phyloP scores from a whole-genome alignment of 2,113 vertebrate genomes.

The Pelusios castaneus region DNA sequence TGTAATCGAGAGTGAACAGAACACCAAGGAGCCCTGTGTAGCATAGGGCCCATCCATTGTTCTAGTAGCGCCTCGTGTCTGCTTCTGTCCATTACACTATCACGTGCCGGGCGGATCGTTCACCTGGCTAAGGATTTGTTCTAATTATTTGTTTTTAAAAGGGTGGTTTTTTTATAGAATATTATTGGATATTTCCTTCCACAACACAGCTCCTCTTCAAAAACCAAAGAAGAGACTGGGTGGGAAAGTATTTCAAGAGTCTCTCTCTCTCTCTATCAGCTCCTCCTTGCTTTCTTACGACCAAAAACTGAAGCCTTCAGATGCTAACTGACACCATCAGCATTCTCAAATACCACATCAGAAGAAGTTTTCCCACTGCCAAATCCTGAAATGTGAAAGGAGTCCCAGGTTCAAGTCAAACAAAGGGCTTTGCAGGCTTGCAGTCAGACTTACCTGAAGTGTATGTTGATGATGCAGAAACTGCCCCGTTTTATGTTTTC shows the following conservation, averaged over 20 bases:
- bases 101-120: fast-evolving
- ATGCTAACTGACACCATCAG: background rate
- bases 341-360: background rate
- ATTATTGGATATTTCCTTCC: background rate
- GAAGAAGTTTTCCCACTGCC: background rate
- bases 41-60: background rate
- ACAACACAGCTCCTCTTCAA: background rate
- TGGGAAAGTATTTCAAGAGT: too few relatives aligned
- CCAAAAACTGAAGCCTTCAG: fast-evolving
- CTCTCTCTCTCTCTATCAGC: background rate
- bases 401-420: background rate
- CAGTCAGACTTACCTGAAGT: background rate
- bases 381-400: background rate
- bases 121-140: background rate
- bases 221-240: background rate
- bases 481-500: slow-evolving; percentile 1
- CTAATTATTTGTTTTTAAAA: background rate
- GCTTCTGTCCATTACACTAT: background rate
- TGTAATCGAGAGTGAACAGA: background rate
- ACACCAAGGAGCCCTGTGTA: background rate
- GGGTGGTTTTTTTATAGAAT: background rate
- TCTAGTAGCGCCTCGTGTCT: background rate
- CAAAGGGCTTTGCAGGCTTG: background rate
- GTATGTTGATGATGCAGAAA: background rate
- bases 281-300: background rate